Percentiles rank a stretch among this genome's conserved stretches.
Conservation (phyloP, 2,888 invertebrate species). For the Lasioglossum lativentre region DNA sequence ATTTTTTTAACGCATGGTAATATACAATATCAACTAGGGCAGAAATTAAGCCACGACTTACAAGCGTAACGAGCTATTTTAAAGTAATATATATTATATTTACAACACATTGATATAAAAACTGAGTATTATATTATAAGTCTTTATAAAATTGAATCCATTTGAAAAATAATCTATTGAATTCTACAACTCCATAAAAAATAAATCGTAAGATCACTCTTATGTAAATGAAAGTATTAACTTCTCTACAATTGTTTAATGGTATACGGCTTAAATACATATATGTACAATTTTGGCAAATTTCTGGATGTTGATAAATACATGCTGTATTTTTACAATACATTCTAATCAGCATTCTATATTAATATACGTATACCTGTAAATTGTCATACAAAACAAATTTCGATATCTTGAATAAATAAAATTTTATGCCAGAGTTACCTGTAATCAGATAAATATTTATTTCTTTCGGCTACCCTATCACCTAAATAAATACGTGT, state of each 20-base stretch:
- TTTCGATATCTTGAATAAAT: conserved; percentile 48
- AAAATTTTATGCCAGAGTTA: conserved; percentile 27
- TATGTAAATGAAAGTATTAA: conserved; percentile 39
- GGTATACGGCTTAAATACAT: conserved; percentile 55
- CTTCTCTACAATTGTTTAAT: conserved; percentile 48
- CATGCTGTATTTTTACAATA: conserved; percentile 34
- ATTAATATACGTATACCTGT: conserved; percentile 34
- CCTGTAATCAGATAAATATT: conserved; percentile 17
- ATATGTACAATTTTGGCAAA: conserved; percentile 66
- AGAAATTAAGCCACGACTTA: conserved; percentile 9
- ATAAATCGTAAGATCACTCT: conserved; percentile 27
- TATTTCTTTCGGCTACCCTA: neutral
- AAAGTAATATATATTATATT: conserved; percentile 31
- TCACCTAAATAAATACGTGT: conserved; percentile 15
- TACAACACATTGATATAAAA: conserved; percentile 24
- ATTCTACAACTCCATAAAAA: neutral
- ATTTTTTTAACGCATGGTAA: conserved; percentile 7
- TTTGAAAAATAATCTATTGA: conserved; percentile 14
- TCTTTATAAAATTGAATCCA: conserved; percentile 19
- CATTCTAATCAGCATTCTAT: conserved; percentile 33
- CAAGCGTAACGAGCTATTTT: conserved; percentile 15
- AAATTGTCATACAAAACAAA: conserved; percentile 23
- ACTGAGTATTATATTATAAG: conserved; percentile 55
- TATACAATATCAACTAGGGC: conserved; percentile 22
- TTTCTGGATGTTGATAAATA: conserved; percentile 40